phyloP scores from a whole-genome alignment of 2,888 invertebrate species.

The Drosophila maculinotata region DNA sequence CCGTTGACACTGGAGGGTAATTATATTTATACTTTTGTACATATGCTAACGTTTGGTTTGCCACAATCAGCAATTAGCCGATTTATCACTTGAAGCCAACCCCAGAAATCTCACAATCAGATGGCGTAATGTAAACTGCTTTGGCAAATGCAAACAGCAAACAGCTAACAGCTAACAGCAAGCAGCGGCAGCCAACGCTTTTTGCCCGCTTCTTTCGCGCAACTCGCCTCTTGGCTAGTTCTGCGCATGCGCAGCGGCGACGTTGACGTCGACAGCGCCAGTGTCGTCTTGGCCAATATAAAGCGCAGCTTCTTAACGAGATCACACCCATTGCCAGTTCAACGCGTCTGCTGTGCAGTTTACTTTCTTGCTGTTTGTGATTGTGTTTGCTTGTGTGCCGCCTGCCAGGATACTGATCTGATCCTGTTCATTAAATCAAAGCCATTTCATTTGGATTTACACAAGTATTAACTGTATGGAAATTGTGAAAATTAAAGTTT shows the following conservation, averaged over 20 bases:
- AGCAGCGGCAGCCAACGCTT: constrained; percentile 19
- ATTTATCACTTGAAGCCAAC: constrained; percentile 57
- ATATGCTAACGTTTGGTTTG: constrained; percentile 38
- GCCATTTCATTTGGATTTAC: not conserved
- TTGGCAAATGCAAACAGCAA: constrained; percentile 52
- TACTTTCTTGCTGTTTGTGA: not conserved
- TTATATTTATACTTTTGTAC: constrained; percentile 35
- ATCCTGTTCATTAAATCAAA: constrained; percentile 11
- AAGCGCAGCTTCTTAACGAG: constrained; percentile 62
- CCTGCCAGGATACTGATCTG: constrained; percentile 5
- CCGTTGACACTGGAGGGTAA: constrained; percentile 58
- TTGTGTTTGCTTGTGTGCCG: constrained; percentile 3
- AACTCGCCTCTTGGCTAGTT: constrained; percentile 34
- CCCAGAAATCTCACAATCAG: constrained; percentile 30
- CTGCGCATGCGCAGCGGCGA: constrained; percentile 48
- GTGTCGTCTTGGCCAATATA: constrained; percentile 61
- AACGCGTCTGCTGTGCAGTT: constrained; percentile 43
- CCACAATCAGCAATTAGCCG: constrained; percentile 56
- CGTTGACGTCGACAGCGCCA: constrained; percentile 25
- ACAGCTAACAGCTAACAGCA: constrained; percentile 3
- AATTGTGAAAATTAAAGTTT: constrained; percentile 11
- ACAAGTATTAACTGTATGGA: constrained; percentile 1
- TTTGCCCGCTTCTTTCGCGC: constrained; percentile 21
- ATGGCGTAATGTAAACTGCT: constrained; percentile 26
- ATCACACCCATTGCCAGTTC: constrained; percentile 64